These are phyloP conservation scores for Gracilinanus agilis DNA, from an alignment of 2,113 vertebrate species.

Conservation along the genomic window DNA sequence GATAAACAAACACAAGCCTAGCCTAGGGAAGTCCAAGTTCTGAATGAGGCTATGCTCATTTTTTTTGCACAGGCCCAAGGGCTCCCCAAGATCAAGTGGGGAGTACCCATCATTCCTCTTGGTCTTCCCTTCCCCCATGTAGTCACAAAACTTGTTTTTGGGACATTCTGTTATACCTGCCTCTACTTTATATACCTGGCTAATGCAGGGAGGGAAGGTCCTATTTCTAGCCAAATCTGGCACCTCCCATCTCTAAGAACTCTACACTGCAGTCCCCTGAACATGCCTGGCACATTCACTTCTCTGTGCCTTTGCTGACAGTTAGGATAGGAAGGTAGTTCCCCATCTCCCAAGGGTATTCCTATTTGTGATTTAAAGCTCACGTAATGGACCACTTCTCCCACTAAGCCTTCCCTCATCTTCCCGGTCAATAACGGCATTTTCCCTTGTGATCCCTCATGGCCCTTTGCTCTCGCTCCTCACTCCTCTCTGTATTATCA, in stretches of 20 bases:
- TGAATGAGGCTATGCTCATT: constrained; percentile 20
- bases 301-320: background rate
- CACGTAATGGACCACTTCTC: background rate
- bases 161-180: background rate
- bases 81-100: background rate
- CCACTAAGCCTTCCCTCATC: background rate
- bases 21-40: background rate
- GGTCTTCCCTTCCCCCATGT: background rate
- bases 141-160: background rate
- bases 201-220: background rate
- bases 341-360: background rate
- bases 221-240: background rate
- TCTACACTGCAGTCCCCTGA: background rate
- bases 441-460: background rate
- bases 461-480: background rate
- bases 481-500: background rate
- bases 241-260: background rate
- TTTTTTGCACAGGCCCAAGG: background rate
- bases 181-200: background rate
- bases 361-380: background rate
- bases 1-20: constrained; percentile 55
- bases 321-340: background rate
- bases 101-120: background rate
- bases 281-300: background rate
- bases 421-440: background rate